Conservation (phyloP, 1,140 invertebrate genomes). For the Hycleus phaleratus region DNA sequence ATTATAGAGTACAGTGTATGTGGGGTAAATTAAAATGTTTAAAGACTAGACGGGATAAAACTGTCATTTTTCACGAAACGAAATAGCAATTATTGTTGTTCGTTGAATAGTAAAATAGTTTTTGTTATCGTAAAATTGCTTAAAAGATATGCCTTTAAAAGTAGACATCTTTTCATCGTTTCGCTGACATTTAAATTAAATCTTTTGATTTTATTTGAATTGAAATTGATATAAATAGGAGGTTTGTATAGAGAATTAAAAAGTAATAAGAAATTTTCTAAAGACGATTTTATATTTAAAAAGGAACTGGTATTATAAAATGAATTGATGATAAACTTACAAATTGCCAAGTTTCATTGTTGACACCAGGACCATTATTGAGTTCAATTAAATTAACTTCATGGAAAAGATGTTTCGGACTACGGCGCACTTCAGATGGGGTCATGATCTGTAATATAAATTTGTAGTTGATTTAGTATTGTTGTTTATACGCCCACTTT, state of each 20-base stretch:
- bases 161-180: background rate
- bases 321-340: conserved; percentile 29
- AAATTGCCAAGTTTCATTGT: conserved; percentile 43
- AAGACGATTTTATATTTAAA: background rate
- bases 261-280: background rate
- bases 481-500: conserved; percentile 14
- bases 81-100: too few relatives aligned
- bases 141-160: too few relatives aligned
- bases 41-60: too few relatives aligned
- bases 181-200: background rate
- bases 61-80: too few relatives aligned
- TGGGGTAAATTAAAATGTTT: too few relatives aligned
- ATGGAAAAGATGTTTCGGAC: conserved; percentile 64
- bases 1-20: too few relatives aligned
- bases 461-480: conserved; percentile 19
- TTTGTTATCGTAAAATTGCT: too few relatives aligned
- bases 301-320: background rate
- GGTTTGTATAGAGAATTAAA: too few relatives aligned
- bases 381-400: conserved; percentile 62
- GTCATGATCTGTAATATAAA: conserved; percentile 56
- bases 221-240: too few relatives aligned
- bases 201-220: background rate
- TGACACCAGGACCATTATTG: conserved; percentile 42
- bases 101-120: too few relatives aligned
- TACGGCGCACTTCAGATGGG: conserved; percentile 59